These are phyloP conservation scores for Campylomormyrus tamandua DNA, from an alignment of 2,113 vertebrate species.

Conservation along the genomic window DNA sequence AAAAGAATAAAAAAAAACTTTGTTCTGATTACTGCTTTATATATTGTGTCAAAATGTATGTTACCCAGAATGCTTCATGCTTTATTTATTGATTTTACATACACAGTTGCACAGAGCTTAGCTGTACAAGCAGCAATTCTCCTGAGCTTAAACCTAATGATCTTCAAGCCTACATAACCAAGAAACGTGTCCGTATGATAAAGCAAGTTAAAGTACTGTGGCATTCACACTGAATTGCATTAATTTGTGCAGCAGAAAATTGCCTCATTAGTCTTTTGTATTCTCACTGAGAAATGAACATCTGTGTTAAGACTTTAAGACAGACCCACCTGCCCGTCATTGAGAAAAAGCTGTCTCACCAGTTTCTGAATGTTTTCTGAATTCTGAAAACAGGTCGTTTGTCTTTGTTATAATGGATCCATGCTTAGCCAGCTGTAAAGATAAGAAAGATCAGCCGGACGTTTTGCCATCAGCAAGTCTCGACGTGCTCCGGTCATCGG, in stretches of 20 bases:
- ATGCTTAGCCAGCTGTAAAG: neutral
- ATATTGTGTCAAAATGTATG: neutral
- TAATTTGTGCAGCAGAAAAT: neutral
- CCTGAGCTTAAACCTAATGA: neutral
- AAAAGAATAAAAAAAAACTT: neutral
- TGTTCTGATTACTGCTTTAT: neutral
- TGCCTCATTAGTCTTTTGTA: neutral
- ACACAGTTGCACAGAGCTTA: neutral
- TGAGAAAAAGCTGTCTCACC: neutral
- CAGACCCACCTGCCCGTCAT: neutral
- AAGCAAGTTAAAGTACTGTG: neutral
- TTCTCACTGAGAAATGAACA: neutral
- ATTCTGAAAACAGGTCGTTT: neutral
- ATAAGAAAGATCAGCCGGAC: too few species aligned
- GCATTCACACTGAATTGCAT: neutral
- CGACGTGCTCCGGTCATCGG: neutral
- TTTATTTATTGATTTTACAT: neutral
- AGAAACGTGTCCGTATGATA: neutral
- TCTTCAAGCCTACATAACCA: neutral
- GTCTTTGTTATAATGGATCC: neutral
- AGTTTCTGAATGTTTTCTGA: neutral
- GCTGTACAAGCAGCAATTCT: neutral
- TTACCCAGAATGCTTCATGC: neutral
- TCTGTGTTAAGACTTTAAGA: neutral
- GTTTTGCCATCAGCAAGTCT: too few species aligned